Base-by-base conservation (phyloP, 2,113 vertebrate species). In the Nothobranchius kuhntae region DNA sequence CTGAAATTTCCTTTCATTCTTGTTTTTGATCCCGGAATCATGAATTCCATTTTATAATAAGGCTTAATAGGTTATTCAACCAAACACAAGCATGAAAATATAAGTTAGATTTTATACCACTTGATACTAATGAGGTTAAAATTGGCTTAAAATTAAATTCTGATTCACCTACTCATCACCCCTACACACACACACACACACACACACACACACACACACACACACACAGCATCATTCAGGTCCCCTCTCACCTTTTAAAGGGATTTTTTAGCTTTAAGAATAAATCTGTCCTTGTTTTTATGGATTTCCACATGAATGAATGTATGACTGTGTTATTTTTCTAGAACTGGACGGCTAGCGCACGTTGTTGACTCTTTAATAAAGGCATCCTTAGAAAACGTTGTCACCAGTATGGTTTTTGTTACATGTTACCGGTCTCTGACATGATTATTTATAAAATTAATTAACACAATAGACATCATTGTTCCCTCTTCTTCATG, bases 331-430 rank as follows among this genome's bases (percentile, higher is more conserved):
- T 87, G 77, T 85, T 89, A 86, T 90, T 90, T 90, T 90, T 90
- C 86, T 90, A 89, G 87, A 84, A 89, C 6, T 58, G 71, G 86
- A 87, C 71, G 74, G 84, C 74, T 85, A 81, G 84, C 82, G 84
- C 89, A 90, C 89, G 89, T 87, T 90, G 87, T 83, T 84, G 78
- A 86, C 84, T 86, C 87, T 90, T 89, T 86, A 90, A 86, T 90
- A 90, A 90, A 90, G 83, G 89, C 89, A 89, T 90, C 87, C 85
- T 89, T 86, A 86, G 62, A 74, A 85, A 84, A 84, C 9, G 51
- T 30, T 26, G 9, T 26, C 55, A 13, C 62, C 12, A 0, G 62
- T 35, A 47, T 82, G 0, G 26, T 84, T 60, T 60, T 80, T 82
- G 61, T 40, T 30, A n/a, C n/a, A n/a, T n/a, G n/a, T n/a, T n/a